Evolutionary conservation across 30 jellyfish, hydroid and myxozoan genomes (phyloP), one percentile per base, ranked within the genome.

Genomic region (Chironex yamaguchii): DNA sequence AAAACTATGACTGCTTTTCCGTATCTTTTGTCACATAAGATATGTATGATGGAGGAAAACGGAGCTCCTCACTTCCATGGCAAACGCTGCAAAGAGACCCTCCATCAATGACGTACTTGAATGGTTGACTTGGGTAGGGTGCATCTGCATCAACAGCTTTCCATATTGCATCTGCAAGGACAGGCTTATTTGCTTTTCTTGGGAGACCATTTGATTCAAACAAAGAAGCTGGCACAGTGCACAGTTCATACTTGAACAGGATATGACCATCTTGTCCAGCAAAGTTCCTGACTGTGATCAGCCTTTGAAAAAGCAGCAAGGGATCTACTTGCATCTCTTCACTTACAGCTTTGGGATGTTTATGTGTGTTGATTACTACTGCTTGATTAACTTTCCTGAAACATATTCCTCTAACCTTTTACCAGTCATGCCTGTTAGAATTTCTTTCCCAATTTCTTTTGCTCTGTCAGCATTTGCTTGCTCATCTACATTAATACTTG

Each of bases 251-350:
- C 28, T 42, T 36, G 84, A 63, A 81, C 20, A 49, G 36, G 1
- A 22, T 63, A 17, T 42, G 49, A 14, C 67, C 3, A 34, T 81
- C 91, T 63, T 81, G 67, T 29, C 76, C 26, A 48, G 63, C 54
- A 81, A 20, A 35, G 66, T 54, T 62, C 36, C 36, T 78, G 21
- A 53, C 68, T 0, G 81, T 51, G 36, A 81, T 27, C 12, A 81
- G 85, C 25, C 75, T 81, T 49, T 81, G 91, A 50, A 81, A 63
- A 30, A 81, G 84, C 84, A 81, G 76, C 91, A 34, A 84, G 4
- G 91, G 91, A 34, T 48, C 85, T 66, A 63, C 49, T 22, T 81
- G 83, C 65, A 3, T 78, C 1, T 79, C 81, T 36, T 34, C 53
- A 79, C 52, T 52, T 32, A 50, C 52, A 11, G 66, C 81, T 36